phyloP scores from a whole-genome alignment of 2,797 vertebrate genomes.

The Netta rufina region DNA sequence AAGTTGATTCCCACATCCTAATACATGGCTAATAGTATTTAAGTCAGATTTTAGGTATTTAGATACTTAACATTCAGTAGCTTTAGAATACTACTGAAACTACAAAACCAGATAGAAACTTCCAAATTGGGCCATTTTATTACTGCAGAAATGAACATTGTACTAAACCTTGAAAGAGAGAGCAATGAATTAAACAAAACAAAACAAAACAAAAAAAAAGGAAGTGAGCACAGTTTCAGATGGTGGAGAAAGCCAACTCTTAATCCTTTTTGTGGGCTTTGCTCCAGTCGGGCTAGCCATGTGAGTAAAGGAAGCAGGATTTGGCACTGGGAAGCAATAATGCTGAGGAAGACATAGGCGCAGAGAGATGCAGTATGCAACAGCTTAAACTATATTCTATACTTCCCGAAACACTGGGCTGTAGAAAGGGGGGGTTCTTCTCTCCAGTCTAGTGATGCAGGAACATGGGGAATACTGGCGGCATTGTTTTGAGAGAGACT shows the following conservation, averaged over 20 bases:
- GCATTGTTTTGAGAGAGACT: background rate
- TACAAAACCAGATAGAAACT: background rate
- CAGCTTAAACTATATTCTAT: background rate
- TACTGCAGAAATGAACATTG: background rate
- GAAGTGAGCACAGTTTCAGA: background rate
- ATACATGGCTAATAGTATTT: background rate
- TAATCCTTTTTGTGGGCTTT: conserved; percentile 44
- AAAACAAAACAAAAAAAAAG: background rate
- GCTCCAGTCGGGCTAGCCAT: background rate
- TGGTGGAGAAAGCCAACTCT: background rate
- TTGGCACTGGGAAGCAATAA: conserved; percentile 29
- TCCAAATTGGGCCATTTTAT: background rate
- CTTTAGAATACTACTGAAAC: background rate
- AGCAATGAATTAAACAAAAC: background rate
- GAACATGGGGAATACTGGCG: background rate
- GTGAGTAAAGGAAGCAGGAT: background rate
- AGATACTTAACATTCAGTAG: background rate
- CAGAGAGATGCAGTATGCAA: background rate
- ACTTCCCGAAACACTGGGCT: background rate
- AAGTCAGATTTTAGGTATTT: conserved; percentile 11
- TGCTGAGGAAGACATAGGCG: background rate
- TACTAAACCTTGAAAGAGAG: background rate
- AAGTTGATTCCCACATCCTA: conserved; percentile 1
- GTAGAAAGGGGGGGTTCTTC: background rate
- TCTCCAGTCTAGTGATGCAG: background rate